A percentile compares a stretch with the other conserved stretches of the same genome.
Evolutionary conservation across 1,140 invertebrate species (phyloP).

Genomic region (Sitobion miscanthi): DNA sequence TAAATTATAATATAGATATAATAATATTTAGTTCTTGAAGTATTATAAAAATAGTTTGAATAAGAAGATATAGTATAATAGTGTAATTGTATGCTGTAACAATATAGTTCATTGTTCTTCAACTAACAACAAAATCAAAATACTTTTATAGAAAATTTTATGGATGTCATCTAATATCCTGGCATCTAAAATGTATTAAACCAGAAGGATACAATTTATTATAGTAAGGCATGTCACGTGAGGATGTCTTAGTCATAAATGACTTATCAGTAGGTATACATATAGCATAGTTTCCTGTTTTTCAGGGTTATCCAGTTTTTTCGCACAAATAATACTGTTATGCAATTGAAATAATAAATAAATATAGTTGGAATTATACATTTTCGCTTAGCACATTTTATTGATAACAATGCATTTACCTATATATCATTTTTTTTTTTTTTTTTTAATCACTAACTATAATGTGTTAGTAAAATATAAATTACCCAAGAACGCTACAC

Average conservation of each 20-base stretch:
- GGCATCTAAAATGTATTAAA: not conserved
- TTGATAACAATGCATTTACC: not conserved
- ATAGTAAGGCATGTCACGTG: not conserved
- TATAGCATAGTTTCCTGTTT: not conserved
- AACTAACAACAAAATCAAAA: not conserved
- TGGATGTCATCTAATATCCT: not conserved
- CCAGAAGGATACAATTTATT: not conserved
- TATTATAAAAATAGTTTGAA: not conserved
- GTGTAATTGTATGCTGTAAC: not conserved
- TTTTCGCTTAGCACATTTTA: not conserved
- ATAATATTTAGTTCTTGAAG: not conserved
- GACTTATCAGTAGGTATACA: not conserved
- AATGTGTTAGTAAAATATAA: not conserved
- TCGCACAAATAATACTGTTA: not conserved
- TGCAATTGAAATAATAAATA: not conserved
- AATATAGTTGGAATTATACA: not conserved
- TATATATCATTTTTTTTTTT: not conserved
- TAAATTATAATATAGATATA: not conserved
- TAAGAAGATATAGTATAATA: not conserved
- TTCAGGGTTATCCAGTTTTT: constrained; percentile 55
- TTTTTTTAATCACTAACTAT: not conserved
- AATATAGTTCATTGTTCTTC: not conserved
- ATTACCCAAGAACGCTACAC: not conserved
- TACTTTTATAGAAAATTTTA: not conserved
- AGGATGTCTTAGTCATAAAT: not conserved